A percentile compares a stretch with the other conserved stretches of the same genome.
Conservation (phyloP, 2,888 invertebrate species). For the Iselma pallidipennis region DNA sequence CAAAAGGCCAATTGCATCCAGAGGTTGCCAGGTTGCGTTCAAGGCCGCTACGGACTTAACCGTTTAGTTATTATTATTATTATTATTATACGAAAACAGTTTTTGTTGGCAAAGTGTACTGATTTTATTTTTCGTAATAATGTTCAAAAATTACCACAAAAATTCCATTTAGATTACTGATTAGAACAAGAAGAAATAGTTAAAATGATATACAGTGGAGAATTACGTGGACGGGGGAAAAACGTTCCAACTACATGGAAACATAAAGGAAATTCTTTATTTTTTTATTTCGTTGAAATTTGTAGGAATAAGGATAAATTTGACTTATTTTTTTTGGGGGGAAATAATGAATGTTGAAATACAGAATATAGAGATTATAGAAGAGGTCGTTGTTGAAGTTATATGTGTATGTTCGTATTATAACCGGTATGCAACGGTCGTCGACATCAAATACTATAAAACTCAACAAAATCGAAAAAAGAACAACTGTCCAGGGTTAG, state of each 20-base stretch:
- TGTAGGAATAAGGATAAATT: too few relatives aligned
- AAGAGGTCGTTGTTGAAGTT: slow-evolving; percentile 8
- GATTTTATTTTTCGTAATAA: not conserved
- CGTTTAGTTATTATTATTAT: too few relatives aligned
- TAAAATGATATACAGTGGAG: not conserved
- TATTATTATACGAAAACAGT: too few relatives aligned
- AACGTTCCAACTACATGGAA: too few relatives aligned
- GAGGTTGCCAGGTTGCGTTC: slow-evolving; percentile 18
- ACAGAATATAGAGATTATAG: slow-evolving; percentile 9
- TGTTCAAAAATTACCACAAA: not conserved
- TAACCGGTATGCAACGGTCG: slow-evolving; percentile 27
- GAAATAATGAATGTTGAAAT: too few relatives aligned
- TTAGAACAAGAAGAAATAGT: not conserved
- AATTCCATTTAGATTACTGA: not conserved
- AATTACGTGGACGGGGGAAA: too few relatives aligned
- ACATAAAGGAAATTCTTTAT: too few relatives aligned
- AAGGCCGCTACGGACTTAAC: slow-evolving; percentile 11
- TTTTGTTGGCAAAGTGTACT: not conserved
- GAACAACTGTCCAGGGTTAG: too few relatives aligned
- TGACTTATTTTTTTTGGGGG: too few relatives aligned
- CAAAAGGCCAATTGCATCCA: slow-evolving; percentile 18
- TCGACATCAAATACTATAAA: slow-evolving; percentile 9
- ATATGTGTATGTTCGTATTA: slow-evolving; percentile 1
- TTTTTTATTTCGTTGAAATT: too few relatives aligned
- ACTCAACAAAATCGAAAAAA: not conserved